Conservation (phyloP, 1,140 invertebrate species). For the Stratiolaelaps scimitus region DNA sequence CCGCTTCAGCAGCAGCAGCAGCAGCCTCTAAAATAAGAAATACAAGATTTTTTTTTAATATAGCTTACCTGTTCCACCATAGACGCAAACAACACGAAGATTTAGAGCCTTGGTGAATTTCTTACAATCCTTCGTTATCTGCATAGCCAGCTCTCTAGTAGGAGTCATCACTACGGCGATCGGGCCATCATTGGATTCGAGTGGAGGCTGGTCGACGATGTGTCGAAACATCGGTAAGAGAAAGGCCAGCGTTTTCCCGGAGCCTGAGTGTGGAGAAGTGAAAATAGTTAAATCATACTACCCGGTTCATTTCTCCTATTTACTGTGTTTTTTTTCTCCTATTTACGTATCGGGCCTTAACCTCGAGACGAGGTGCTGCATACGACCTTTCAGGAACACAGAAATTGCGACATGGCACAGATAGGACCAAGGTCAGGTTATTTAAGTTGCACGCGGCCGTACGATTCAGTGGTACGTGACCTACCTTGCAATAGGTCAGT, state of each 20-base stretch:
- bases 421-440: no score
- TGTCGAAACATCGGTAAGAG: constrained; percentile 96
- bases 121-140: constrained; percentile 92
- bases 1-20: no score
- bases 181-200: constrained; percentile 92
- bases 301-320: no score
- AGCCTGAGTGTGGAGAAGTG: constrained; percentile 41
- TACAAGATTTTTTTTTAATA: constrained; percentile 41
- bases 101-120: constrained; percentile 83
- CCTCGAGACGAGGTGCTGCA: no score
- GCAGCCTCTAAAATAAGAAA: constrained; percentile 50
- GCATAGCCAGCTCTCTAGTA: constrained; percentile 94
- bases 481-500: no score
- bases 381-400: no score
- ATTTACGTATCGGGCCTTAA: no score
- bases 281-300: no score
- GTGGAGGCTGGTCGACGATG: constrained; percentile 77
- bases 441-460: no score
- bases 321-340: no score
- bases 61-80: constrained; percentile 74
- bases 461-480: no score
- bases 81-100: constrained; percentile 84
- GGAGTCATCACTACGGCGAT: constrained; percentile 95
- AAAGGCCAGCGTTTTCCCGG: constrained; percentile 97
- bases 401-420: no score